Percentiles rank a stretch among this genome's conserved stretches.
Conservation (phyloP, 1,140 invertebrate species). For the Anastrepha obliqua region DNA sequence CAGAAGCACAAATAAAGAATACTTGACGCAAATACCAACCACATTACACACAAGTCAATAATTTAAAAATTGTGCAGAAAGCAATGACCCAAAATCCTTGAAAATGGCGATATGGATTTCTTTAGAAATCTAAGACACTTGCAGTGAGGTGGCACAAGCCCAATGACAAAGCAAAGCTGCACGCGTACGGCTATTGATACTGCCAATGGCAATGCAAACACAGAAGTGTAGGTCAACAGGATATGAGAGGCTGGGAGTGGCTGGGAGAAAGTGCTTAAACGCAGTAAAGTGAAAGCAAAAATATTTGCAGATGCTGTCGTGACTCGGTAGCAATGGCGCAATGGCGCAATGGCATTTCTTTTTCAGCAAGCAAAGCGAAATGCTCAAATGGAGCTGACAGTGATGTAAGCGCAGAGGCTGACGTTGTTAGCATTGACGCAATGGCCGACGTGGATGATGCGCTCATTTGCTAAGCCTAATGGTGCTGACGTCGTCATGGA, state of each 20-base stretch:
- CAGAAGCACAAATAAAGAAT: background rate
- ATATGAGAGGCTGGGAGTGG: background rate
- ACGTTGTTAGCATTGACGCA: slow-evolving; percentile 28
- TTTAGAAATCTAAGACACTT: background rate
- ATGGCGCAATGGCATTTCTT: background rate
- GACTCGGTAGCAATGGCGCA: too few relatives aligned
- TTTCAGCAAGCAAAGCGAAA: background rate
- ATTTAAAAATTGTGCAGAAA: background rate
- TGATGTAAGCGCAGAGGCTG: background rate
- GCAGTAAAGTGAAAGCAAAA: background rate
- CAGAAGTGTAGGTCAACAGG: background rate
- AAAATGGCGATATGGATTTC: background rate
- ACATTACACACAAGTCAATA: background rate
- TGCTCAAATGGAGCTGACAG: background rate
- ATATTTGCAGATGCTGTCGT: too few relatives aligned
- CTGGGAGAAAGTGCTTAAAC: background rate
- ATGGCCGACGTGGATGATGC: background rate
- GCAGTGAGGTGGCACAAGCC: background rate
- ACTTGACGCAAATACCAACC: background rate
- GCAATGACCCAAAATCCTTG: background rate
- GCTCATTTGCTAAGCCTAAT: slow-evolving; percentile 16
- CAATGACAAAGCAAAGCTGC: background rate
- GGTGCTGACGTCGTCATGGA: background rate
- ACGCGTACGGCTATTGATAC: too few relatives aligned
- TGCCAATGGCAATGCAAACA: background rate